Percentiles rank a stretch among this genome's conserved stretches.
Conservation (phyloP, 2,888 invertebrate genomes). For the Anticlea derivata region DNA sequence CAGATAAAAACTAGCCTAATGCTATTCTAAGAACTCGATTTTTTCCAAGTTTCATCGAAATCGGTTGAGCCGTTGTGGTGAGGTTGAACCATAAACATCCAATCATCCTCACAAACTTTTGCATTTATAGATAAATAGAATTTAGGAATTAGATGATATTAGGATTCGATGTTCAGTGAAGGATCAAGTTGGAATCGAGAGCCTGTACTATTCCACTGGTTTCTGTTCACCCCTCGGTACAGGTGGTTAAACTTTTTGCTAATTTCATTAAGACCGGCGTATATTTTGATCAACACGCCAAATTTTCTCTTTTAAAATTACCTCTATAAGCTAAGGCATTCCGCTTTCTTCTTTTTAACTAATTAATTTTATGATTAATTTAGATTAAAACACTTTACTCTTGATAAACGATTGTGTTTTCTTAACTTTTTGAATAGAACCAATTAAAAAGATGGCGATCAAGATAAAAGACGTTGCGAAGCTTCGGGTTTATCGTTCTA, state of each 20-base stretch:
- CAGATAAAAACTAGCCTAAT: too few species aligned
- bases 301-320: constrained; percentile 45
- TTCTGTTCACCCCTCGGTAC: constrained; percentile 52
- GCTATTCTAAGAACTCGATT: too few species aligned
- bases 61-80: too few species aligned
- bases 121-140: too few species aligned
- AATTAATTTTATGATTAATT: constrained; percentile 45
- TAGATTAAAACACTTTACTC: constrained; percentile 38
- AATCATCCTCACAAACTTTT: too few species aligned
- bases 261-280: constrained; percentile 68
- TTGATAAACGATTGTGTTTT: constrained; percentile 1
- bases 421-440: background rate
- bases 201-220: constrained; percentile 38
- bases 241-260: constrained; percentile 74
- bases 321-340: constrained; percentile 41
- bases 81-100: too few species aligned
- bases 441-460: background rate
- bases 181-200: background rate
- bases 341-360: constrained; percentile 37
- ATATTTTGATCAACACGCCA: constrained; percentile 68
- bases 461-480: too few species aligned
- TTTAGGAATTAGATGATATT: too few species aligned
- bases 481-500: too few species aligned
- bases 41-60: too few species aligned
- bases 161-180: too few species aligned